Conservation (phyloP, 2,113 vertebrate species). For the Galeopterus variegatus region DNA sequence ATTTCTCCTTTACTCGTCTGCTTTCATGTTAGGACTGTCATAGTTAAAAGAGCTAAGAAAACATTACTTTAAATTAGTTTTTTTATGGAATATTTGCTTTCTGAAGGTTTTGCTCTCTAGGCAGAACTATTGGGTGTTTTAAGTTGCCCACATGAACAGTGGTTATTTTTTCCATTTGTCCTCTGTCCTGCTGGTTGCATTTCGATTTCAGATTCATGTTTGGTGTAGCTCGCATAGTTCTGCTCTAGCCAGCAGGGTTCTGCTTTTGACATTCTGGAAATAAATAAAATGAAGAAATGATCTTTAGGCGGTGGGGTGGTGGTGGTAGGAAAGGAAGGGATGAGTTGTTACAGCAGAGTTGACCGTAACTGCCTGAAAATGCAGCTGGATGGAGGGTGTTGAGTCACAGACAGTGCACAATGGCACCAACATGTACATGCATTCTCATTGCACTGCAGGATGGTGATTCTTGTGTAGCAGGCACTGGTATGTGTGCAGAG, state of each 20-base stretch:
- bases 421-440: neutral
- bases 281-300: constrained; percentile 60
- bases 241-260: neutral
- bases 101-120: neutral
- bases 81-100: neutral
- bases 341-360: neutral
- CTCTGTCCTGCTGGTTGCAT: constrained; percentile 18
- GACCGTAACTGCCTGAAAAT: constrained; percentile 46
- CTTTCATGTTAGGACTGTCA: constrained; percentile 2
- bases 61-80: neutral
- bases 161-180: neutral
- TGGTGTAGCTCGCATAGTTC: neutral
- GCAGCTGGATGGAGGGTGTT: neutral
- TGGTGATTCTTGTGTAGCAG: neutral
- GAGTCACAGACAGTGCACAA: neutral
- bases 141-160: neutral
- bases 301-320: neutral
- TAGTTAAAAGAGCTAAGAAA: constrained; percentile 1
- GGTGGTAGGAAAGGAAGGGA: constrained; percentile 27
- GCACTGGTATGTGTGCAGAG: neutral
- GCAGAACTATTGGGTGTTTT: neutral
- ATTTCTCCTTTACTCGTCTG: neutral
- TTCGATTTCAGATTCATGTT: constrained; percentile 17
- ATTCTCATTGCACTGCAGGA: neutral
- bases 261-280: constrained; percentile 66